phyloP scores from a whole-genome alignment of 1,140 invertebrate genomes.

The Notospermus geniculatus region DNA sequence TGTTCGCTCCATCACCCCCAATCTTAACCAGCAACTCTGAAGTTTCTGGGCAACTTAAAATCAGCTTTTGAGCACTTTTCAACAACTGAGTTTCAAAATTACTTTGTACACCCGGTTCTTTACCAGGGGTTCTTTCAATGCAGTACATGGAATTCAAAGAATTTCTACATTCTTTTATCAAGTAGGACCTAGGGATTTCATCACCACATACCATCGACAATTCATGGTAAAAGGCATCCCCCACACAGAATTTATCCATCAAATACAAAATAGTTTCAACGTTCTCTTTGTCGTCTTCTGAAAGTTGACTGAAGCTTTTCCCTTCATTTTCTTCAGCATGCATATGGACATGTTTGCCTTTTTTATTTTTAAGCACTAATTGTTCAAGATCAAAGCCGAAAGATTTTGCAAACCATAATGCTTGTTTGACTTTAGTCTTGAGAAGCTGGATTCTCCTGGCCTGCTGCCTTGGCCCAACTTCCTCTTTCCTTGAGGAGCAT shows the following conservation, averaged over 20 bases:
- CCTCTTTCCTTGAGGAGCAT: no score
- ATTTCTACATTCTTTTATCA: background rate
- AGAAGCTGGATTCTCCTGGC: no score
- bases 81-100: no score
- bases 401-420: slow-evolving; percentile 5
- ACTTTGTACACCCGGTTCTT: background rate
- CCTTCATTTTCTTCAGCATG: background rate
- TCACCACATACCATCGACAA: background rate
- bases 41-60: background rate
- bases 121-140: background rate
- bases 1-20: background rate
- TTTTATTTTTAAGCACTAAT: background rate
- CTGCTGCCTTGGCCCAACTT: no score
- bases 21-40: background rate
- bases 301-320: background rate
- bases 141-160: background rate
- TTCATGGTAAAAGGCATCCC: slow-evolving; percentile 5
- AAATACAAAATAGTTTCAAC: slow-evolving; percentile 1
- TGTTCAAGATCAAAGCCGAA: background rate
- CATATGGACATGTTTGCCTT: background rate
- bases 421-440: background rate
- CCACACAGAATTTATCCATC: slow-evolving; percentile 2
- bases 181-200: background rate
- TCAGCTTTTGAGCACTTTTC: background rate
- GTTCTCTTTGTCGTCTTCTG: background rate